Evolutionary conservation across 2,113 vertebrate species (phyloP).

Genomic region (Diadophis punctatus): DNA sequence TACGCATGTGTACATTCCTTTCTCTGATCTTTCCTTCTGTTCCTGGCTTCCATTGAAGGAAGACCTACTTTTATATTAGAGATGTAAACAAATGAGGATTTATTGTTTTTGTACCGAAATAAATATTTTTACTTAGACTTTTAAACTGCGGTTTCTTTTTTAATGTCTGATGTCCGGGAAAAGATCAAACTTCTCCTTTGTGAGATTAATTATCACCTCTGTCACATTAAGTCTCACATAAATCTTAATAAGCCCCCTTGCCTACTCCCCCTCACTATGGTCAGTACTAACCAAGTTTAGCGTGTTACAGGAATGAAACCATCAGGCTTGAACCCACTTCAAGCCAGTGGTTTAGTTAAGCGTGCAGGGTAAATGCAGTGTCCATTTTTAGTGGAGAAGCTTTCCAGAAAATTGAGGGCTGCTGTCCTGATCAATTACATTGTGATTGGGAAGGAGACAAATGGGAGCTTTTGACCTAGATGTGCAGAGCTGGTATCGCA

Average conservation of each 20-base stretch:
- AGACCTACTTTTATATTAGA: no score
- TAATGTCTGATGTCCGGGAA: no score
- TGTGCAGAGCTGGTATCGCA: neutral
- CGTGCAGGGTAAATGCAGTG: neutral
- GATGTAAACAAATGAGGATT: no score
- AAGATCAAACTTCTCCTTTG: no score
- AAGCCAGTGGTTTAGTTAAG: neutral
- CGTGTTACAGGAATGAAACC: neutral
- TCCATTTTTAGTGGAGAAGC: neutral
- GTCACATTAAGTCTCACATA: neutral
- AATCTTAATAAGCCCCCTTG: neutral
- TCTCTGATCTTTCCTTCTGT: no score
- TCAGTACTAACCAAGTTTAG: neutral
- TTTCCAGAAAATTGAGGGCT: neutral
- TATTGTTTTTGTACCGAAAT: no score
- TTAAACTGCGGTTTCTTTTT: no score
- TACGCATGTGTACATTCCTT: no score
- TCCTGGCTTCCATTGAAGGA: no score
- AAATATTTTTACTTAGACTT: no score
- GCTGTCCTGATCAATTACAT: neutral
- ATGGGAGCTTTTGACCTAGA: neutral
- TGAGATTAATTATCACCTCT: no score
- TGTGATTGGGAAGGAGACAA: neutral
- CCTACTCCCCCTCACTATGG: neutral
- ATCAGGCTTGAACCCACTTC: neutral